Evolutionary conservation across 1,140 invertebrate species (phyloP).

Genomic region (Drosophila lacertosa): DNA sequence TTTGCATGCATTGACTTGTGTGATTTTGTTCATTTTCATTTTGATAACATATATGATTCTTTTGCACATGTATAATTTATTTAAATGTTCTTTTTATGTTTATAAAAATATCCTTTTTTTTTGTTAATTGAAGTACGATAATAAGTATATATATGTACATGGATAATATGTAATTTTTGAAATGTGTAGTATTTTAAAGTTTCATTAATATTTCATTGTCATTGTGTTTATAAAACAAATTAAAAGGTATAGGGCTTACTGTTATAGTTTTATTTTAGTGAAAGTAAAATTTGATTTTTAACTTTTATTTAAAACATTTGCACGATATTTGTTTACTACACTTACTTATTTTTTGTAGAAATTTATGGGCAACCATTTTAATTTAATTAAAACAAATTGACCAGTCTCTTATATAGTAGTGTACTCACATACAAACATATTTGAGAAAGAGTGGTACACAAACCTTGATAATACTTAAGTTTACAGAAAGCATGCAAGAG

Average conservation of each 20-base stretch:
- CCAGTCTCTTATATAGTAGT: conserved; percentile 22
- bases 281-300: background rate
- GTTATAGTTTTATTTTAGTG: background rate
- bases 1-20: background rate
- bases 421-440: conserved; percentile 24
- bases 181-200: background rate
- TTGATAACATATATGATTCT: background rate
- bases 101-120: background rate
- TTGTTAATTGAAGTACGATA: background rate
- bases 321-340: conserved; percentile 9
- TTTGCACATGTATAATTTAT: no score
- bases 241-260: background rate
- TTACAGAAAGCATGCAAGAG: conserved; percentile 9
- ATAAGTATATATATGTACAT: background rate
- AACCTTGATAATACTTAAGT: background rate
- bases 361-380: no score
- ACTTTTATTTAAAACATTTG: conserved; percentile 1
- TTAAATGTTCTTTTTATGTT: no score
- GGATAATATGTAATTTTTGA: background rate
- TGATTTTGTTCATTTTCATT: background rate
- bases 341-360: no score
- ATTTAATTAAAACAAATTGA: conserved; percentile 26
- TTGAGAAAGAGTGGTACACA: conserved; percentile 27
- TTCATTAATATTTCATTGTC: background rate
- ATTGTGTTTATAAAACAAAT: background rate